phyloP scores from a whole-genome alignment of 2,113 vertebrate genomes.

The Catharus fuscescens region DNA sequence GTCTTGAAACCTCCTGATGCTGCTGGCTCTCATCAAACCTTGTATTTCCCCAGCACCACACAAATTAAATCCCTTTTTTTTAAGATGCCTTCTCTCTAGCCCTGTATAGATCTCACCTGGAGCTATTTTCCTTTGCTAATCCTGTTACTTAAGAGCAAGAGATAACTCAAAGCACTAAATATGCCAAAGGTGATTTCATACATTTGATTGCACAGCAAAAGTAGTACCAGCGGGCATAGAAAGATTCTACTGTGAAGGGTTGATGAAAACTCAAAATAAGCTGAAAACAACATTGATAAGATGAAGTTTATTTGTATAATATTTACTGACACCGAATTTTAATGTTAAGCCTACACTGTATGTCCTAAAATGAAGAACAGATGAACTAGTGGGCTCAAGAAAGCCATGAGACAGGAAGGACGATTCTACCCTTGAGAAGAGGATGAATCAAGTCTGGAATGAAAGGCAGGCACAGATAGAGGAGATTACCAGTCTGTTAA shows the following conservation, averaged over 20 bases:
- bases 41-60: background rate
- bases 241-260: background rate
- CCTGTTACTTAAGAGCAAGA: background rate
- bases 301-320: background rate
- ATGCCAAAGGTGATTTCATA: background rate
- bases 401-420: background rate
- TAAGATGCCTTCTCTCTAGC: background rate
- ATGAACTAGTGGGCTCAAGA: background rate
- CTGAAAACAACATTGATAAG: background rate
- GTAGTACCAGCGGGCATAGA: background rate
- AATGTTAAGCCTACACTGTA: background rate
- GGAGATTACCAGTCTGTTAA: constrained; percentile 41
- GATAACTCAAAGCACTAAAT: background rate
- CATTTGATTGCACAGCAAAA: background rate
- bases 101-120: background rate
- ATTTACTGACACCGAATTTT: background rate
- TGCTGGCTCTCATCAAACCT: background rate
- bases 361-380: background rate
- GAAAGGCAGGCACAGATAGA: background rate
- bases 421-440: background rate
- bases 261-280: background rate
- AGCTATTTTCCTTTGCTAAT: constrained; percentile 33
- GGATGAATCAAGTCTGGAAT: background rate
- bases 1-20: background rate
- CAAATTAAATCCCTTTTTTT: background rate